Conservation (phyloP, 2,888 invertebrate genomes). For the Hoplodrina blanda region DNA sequence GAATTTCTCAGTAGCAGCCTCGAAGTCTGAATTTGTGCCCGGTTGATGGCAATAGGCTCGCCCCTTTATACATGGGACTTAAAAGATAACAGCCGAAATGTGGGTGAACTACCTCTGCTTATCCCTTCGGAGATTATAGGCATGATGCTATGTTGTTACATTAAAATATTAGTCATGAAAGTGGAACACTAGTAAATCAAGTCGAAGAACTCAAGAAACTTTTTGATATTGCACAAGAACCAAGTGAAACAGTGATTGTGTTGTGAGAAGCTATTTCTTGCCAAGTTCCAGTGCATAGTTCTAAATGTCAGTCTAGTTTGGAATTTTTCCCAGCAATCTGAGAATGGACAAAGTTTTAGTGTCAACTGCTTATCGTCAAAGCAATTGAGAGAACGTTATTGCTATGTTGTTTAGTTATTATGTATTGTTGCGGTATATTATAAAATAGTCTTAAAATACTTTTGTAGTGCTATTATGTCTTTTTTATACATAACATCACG, state of each 20-base stretch:
- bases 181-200: conserved; percentile 37
- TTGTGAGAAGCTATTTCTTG: conserved; percentile 40
- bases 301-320: conserved; percentile 30
- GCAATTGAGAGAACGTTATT: conserved; percentile 24
- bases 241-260: conserved; percentile 46
- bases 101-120: too few species aligned
- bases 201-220: conserved; percentile 22
- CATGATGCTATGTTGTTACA: background rate
- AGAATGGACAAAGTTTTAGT: conserved; percentile 40
- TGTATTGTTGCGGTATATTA: background rate
- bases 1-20: too few species aligned
- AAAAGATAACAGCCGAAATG: too few species aligned
- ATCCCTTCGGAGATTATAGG: too few species aligned
- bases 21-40: too few species aligned
- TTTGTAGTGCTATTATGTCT: too few species aligned
- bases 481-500: too few species aligned
- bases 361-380: conserved; percentile 41
- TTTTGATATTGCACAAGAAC: conserved; percentile 44
- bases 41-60: too few species aligned
- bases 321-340: conserved; percentile 46
- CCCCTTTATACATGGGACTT: too few species aligned
- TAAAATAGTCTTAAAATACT: background rate
- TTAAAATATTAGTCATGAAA: conserved; percentile 33
- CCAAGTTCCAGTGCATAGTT: conserved; percentile 47
- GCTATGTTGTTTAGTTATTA: conserved; percentile 11